Percentiles rank a stretch among this genome's conserved stretches.
Conservation (phyloP, 2,797 vertebrate genomes). For the Amphiprion clarkii region DNA sequence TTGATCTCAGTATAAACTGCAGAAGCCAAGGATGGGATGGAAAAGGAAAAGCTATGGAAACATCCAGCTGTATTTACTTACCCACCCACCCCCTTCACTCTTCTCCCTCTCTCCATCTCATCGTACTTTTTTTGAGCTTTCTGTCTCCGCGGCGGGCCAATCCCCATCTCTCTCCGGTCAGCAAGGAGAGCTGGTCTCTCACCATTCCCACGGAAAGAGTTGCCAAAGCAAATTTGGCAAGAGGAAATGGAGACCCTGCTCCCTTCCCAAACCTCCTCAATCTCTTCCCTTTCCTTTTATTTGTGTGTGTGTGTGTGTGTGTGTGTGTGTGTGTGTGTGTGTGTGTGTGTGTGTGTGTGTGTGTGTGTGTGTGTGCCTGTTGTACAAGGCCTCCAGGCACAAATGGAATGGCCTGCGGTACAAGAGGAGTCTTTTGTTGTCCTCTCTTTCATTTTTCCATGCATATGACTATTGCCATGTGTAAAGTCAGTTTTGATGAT, state of each 20-base stretch:
- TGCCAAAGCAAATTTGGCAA: conserved; percentile 87
- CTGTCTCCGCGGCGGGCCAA: conserved; percentile 50
- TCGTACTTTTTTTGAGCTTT: conserved; percentile 50
- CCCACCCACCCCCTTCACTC: conserved; percentile 15
- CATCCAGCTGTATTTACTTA: conserved; percentile 80
- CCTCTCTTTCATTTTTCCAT: conserved; percentile 38
- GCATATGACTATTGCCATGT: conserved; percentile 21
- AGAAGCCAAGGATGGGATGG: conserved; percentile 44
- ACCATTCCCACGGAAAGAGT: conserved; percentile 85
- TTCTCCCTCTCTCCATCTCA: conserved; percentile 17
- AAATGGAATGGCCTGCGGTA: conserved; percentile 43
- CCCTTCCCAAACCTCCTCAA: conserved; percentile 65
- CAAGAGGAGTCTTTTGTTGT: conserved; percentile 40
- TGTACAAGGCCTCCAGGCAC: conserved; percentile 34
- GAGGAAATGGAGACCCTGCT: conserved; percentile 85
- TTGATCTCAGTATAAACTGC: conserved; percentile 46
- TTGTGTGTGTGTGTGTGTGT: conserved; percentile 30
- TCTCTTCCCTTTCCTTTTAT: conserved; percentile 51
- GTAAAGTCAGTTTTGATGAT: conserved; percentile 15
- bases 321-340: conserved; percentile 32
- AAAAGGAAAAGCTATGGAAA: conserved; percentile 69
- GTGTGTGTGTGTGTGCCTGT: conserved; percentile 31
- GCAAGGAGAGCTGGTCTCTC: conserved; percentile 61
- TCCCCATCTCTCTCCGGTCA: conserved; percentile 52
- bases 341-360: conserved; percentile 31